Evolutionary conservation across 2,113 vertebrate species (phyloP).

Genomic region (Grallaria varia): DNA sequence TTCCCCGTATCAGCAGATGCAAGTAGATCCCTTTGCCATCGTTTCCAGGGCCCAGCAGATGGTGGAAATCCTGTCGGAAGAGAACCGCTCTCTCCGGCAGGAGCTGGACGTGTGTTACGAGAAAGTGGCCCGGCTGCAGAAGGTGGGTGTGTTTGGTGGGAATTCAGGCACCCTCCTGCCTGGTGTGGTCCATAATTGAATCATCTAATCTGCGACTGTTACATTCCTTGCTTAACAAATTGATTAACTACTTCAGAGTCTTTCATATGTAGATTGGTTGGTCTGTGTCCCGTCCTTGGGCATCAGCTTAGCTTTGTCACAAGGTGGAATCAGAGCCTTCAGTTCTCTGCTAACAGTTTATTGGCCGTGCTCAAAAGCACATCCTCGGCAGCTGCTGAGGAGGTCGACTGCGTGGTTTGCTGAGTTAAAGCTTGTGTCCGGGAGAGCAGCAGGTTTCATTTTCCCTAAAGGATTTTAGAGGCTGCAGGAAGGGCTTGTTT

Average conservation of each 20-base stretch:
- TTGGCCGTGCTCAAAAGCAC: background rate
- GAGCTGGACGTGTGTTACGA: slow-evolving; percentile 92
- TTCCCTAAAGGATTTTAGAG: background rate
- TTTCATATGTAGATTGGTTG: background rate
- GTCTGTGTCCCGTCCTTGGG: background rate
- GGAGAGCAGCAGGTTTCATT: background rate
- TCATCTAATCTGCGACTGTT: background rate
- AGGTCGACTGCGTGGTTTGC: background rate
- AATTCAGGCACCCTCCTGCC: background rate
- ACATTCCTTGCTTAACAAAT: background rate
- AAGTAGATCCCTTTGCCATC: slow-evolving; percentile 88
- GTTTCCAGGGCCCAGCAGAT: slow-evolving; percentile 93
- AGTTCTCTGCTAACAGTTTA: background rate
- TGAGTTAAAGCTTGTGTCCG: background rate
- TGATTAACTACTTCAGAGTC: background rate
- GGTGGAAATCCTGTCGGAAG: slow-evolving; percentile 92
- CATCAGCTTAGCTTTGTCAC: background rate
- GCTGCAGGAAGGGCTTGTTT: background rate
- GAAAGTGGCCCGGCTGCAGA: slow-evolving; percentile 92
- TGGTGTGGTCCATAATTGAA: background rate
- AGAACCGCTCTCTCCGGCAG: slow-evolving; percentile 89
- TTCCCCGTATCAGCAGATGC: slow-evolving; percentile 81
- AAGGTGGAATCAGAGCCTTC: background rate
- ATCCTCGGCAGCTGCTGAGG: background rate
- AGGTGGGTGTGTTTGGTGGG: slow-evolving; percentile 73